A percentile compares a stretch with the other conserved stretches of the same genome.
Evolutionary conservation across 2,113 vertebrate genomes (phyloP).

Genomic region (Aptenodytes forsteri): DNA sequence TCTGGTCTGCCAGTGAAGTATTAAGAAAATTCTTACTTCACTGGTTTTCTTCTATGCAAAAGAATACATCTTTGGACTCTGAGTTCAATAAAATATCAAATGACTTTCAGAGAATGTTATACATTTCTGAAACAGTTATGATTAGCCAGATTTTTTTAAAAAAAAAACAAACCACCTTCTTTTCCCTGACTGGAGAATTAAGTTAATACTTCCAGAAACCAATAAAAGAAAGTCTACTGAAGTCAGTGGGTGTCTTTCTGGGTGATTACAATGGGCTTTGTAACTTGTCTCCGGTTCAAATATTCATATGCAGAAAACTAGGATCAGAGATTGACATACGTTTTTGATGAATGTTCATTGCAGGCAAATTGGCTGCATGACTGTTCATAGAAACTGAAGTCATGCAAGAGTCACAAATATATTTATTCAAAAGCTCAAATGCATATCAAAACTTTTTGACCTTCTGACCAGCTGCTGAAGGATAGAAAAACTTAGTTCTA

Average conservation of each 20-base stretch:
- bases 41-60: background rate
- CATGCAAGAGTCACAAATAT: background rate
- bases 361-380: background rate
- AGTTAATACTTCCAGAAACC: background rate
- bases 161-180: background rate
- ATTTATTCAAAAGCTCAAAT: background rate
- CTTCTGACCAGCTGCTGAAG: background rate
- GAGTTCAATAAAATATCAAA: background rate
- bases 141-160: background rate
- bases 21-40: background rate
- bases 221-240: background rate
- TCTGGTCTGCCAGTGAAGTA: background rate
- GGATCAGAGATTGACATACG: background rate
- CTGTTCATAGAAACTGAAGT: background rate
- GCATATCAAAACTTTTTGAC: background rate
- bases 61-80: background rate
- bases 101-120: background rate
- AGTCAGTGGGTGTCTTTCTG: background rate
- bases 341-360: background rate
- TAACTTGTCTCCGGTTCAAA: background rate
- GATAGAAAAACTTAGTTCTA: background rate
- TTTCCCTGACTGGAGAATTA: background rate
- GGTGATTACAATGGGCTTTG: background rate
- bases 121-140: background rate
- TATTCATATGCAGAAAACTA: background rate